Evolutionary conservation across 2,797 vertebrate genomes (phyloP).

Genomic region (Balearica regulorum): DNA sequence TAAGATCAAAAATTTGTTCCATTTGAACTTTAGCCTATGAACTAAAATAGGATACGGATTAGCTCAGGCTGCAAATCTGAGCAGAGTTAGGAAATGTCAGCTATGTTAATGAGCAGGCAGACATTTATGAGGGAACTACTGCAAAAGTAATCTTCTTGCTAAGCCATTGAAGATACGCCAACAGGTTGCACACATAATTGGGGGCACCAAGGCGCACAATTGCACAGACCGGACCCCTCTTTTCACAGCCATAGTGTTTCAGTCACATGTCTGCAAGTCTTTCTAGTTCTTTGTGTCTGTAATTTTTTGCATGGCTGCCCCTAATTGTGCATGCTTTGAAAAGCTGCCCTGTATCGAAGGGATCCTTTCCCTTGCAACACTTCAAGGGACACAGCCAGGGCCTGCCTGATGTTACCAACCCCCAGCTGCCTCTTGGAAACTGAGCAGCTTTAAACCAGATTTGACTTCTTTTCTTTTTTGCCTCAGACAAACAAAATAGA

Average conservation of each 20-base stretch:
- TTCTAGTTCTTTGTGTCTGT: not conserved
- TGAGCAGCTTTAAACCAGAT: not conserved
- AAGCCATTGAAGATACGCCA: not conserved
- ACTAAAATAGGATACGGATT: not conserved
- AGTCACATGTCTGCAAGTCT: not conserved
- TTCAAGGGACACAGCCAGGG: not conserved
- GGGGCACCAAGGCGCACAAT: not conserved
- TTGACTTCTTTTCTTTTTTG: not conserved
- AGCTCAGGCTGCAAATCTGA: not conserved
- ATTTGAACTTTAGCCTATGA: constrained; percentile 11
- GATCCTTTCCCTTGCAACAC: not conserved
- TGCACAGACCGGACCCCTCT: fast-evolving
- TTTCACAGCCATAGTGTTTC: not conserved
- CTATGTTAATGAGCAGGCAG: not conserved
- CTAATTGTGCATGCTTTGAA: not conserved
- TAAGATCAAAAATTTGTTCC: not conserved
- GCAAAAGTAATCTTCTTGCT: not conserved
- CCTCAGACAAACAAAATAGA: not conserved
- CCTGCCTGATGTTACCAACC: not conserved
- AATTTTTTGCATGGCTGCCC: not conserved
- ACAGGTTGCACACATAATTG: not conserved
- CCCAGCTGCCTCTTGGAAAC: not conserved
- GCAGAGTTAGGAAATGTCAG: not conserved
- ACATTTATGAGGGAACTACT: not conserved
- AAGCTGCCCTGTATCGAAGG: not conserved